A percentile compares a stretch with the other conserved stretches of the same genome.
These are phyloP conservation scores for Thymelicus sylvestris DNA, from an alignment of 2,888 invertebrate species.

Conservation along the genomic window DNA sequence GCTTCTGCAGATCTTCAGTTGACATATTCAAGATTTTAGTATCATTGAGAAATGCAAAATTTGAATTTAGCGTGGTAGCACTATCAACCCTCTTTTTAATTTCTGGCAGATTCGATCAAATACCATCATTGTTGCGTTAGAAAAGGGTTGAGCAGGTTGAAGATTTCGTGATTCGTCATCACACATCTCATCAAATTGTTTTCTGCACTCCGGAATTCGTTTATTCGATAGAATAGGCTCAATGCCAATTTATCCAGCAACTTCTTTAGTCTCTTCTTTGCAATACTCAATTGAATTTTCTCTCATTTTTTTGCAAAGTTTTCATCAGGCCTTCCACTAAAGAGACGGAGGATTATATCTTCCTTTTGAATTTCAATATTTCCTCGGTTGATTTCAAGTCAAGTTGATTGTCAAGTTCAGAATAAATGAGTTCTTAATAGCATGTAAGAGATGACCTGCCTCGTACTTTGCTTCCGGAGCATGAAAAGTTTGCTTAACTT, in stretches of 20 bases:
- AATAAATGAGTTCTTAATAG: too few relatives aligned
- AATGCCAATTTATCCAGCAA: conserved; percentile 41
- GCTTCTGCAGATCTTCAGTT: too few relatives aligned
- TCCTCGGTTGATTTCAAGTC: conserved; percentile 43
- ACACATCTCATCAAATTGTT: conserved; percentile 44
- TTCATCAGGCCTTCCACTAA: conserved; percentile 42
- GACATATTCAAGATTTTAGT: too few relatives aligned
- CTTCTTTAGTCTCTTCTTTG: conserved; percentile 43
- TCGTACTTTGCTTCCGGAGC: too few relatives aligned
- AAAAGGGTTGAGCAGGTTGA: too few relatives aligned
- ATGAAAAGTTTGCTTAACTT: conserved; percentile 36
- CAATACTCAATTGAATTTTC: conserved; percentile 43
- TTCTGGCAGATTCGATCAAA: too few relatives aligned
- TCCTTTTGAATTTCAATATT: conserved; percentile 41
- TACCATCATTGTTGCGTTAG: too few relatives aligned
- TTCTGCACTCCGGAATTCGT: conserved; percentile 41
- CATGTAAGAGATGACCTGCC: too few relatives aligned
- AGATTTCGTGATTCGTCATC: conserved; percentile 39
- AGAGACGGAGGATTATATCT: conserved; percentile 41
- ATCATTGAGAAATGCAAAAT: too few relatives aligned
- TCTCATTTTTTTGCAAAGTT: conserved; percentile 44
- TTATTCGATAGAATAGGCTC: conserved; percentile 40
- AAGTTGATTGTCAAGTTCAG: conserved; percentile 39
- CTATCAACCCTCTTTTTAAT: too few relatives aligned
- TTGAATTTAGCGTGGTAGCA: too few relatives aligned